phyloP scores from a whole-genome alignment of 1,140 invertebrate genomes.

The Tetranychus cinnabarinus region DNA sequence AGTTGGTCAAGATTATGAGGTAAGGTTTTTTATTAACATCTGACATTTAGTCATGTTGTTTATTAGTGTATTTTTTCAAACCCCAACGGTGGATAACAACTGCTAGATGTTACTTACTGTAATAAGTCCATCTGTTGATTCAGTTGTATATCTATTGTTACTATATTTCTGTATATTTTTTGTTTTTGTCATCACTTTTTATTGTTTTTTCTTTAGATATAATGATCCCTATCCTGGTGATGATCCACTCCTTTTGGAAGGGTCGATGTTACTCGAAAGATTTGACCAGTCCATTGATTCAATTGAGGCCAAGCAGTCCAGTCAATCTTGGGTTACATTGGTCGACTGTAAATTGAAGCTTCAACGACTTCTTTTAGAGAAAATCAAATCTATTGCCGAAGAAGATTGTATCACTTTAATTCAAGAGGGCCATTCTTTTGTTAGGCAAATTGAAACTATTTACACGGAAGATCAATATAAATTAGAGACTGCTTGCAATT shows the following conservation, averaged over 20 bases:
- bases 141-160: too few species aligned
- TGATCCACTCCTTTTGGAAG: background rate
- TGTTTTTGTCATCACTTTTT: too few species aligned
- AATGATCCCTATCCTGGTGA: background rate
- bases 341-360: background rate
- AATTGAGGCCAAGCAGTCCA: background rate
- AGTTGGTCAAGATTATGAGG: background rate
- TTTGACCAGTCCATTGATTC: background rate
- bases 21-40: background rate
- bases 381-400: background rate
- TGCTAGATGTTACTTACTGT: too few species aligned
- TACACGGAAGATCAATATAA: background rate
- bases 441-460: background rate
- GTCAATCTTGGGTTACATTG: background rate
- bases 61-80: too few species aligned
- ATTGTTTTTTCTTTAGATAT: too few species aligned
- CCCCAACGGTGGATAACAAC: too few species aligned
- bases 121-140: too few species aligned
- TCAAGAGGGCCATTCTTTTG: background rate
- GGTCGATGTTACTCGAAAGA: background rate
- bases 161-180: too few species aligned
- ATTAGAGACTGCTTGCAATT: background rate
- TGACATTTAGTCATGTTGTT: background rate
- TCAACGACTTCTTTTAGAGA: background rate
- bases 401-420: background rate